These are phyloP conservation scores for Pyrgus malvae DNA, from an alignment of 2,888 invertebrate species.

Conservation along the genomic window DNA sequence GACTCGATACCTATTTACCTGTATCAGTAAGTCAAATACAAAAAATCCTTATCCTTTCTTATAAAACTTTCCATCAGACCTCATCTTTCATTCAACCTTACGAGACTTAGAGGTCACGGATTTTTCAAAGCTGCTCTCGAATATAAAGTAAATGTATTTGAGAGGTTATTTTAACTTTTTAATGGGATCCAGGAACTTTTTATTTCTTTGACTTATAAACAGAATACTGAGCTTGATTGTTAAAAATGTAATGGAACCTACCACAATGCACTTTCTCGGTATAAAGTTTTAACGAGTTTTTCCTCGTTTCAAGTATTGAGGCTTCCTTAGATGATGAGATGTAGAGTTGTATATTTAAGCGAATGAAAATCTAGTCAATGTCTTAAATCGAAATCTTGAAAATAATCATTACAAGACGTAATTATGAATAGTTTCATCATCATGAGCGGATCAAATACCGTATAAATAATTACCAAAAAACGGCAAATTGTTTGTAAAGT, in stretches of 20 bases:
- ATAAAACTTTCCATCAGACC: background rate
- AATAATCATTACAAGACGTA: too few relatives aligned
- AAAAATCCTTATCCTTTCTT: too few relatives aligned
- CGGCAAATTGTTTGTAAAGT: too few relatives aligned
- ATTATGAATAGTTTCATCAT: too few relatives aligned
- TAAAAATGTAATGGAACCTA: conserved; percentile 21
- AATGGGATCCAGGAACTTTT: conserved; percentile 19
- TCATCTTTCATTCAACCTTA: background rate
- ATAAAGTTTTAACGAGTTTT: conserved; percentile 25
- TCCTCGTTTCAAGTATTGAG: background rate
- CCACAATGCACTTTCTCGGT: conserved; percentile 18
- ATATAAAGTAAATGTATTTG: conserved; percentile 6
- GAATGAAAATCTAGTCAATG: too few relatives aligned
- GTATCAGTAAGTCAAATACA: too few relatives aligned
- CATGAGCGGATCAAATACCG: too few relatives aligned
- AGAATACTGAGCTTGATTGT: conserved; percentile 23
- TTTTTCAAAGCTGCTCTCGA: background rate
- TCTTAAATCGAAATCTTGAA: too few relatives aligned
- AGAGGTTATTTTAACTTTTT: conserved; percentile 19
- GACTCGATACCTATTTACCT: too few relatives aligned
- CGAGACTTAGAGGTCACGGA: background rate
- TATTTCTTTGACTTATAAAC: conserved; percentile 20
- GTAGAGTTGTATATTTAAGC: too few relatives aligned
- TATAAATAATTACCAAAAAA: too few relatives aligned
- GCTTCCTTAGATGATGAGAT: conserved; percentile 2